Evolutionary conservation across 2,797 vertebrate species (phyloP), one percentile per base, ranked within the genome.

Genomic region (Rhadinocentrus ornatus): DNA sequence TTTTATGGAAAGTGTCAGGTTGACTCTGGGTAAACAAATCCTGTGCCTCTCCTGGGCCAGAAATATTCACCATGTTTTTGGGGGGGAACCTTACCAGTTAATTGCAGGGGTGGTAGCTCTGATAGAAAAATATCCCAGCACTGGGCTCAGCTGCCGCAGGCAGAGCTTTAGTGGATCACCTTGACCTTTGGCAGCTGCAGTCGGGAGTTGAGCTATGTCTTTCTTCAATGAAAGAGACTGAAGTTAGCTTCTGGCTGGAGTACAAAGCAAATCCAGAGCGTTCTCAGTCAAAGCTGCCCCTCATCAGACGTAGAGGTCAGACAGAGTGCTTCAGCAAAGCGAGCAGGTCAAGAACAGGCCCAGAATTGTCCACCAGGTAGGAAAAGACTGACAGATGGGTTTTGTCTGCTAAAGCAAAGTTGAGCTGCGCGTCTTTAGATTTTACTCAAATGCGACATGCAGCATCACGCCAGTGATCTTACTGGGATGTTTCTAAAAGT

Each of bases 291-390:
- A 57, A 75, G 50, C 59, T 68, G 75, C 31, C 67, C 66, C 44
- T 60, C 52, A 41, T 68, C 71, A 62, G 56, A 78, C 73, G 5
- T 5, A 1, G 53, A 48, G 79, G 66, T 79, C 81, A 83, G 65
- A 71, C 66, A 20, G 74, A 70, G 65, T 57, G 41, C 64, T 63
- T 75, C 3, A 61, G 59, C 15, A 11, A 73, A 75, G 60, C 69
- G 66, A 62, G 46, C 74, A 27, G 90, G 91, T 91, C 81, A 83
- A 80, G 70, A 71, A 76, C 71, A 60, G 52, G 71, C 58, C 31
- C 60, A 52, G 63, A 71, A 68, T 63, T 57, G 58, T 81, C 61
- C 11, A 34, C 53, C 70, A 79, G 76, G 73, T 63, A 70, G 32
- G 11, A 20, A 59, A 70, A 63, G 53, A 75, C 75, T 58, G 71